phyloP scores from a whole-genome alignment of 64 coral and sea anemone genomes.

The Acropora tenuis region DNA sequence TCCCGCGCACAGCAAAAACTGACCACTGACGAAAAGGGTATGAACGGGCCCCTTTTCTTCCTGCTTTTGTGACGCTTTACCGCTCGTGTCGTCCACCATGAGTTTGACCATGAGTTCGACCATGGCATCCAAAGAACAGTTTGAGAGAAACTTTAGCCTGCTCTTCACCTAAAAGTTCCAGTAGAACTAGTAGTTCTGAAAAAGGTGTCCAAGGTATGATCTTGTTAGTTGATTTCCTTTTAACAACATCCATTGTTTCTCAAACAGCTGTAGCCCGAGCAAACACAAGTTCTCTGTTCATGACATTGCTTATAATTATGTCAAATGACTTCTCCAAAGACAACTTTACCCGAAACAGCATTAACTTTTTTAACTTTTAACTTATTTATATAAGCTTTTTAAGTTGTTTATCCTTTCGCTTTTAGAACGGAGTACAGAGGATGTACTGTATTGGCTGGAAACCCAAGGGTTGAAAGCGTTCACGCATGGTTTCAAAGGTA shows the following conservation, averaged over 20 bases:
- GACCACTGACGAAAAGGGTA: slow-evolving; percentile 10
- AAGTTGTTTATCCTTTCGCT: background rate
- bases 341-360: background rate
- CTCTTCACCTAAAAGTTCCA: background rate
- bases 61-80: background rate
- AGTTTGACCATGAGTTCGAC: background rate
- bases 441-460: slow-evolving; percentile 33
- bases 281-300: background rate
- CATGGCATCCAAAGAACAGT: background rate
- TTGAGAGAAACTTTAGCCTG: background rate
- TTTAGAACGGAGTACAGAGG: slow-evolving; percentile 18
- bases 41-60: background rate
- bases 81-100: background rate
- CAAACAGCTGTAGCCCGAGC: background rate
- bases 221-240: background rate
- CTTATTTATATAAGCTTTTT: no score
- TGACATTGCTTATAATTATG: background rate
- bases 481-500: slow-evolving; percentile 45
- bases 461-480: slow-evolving; percentile 30
- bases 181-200: background rate
- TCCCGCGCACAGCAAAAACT: background rate
- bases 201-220: background rate
- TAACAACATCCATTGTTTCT: background rate
- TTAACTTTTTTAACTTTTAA: background rate
- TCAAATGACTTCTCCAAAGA: background rate